Evolutionary conservation across 2,797 vertebrate genomes (phyloP), one percentile per base, ranked within the genome.

Genomic region (Poecilia velifera): DNA sequence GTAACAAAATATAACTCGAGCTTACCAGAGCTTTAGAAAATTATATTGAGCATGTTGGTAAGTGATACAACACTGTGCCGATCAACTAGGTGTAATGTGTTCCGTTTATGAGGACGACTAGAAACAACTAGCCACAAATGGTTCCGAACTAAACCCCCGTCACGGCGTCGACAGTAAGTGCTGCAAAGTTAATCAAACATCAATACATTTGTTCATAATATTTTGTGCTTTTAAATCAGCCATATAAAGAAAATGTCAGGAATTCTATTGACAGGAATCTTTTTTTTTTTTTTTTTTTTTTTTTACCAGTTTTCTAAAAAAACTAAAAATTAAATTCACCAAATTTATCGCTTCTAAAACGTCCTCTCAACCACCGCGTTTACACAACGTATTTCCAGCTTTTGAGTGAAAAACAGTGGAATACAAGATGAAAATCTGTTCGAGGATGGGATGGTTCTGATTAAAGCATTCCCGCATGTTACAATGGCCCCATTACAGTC

Each of bases 101-200:
- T 76, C 87, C 80, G 0, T 43, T 18, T 20, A 51, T 16, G 4
- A 1, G 5, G 41, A 14, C 84, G 85, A 20, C 0, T 0, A 62
- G 87, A 91, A 94, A 87, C 88, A 0, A 46, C 22, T 10, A 0
- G 0, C 4, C 45, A 77, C 0, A 73, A 71, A 49, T 47, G 4
- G 89, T 93, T 70, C 66, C 66, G 66, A 10, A 13, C 6, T 20
- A 64, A 9, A 36, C 18, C 2, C 12, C 4, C 4, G 28, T 34
- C 28, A 59, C 28, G n/a, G 59, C 59, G 6, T 6, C 14, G 31
- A 16, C 12, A 9, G 22, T 9, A 25, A 25, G 22, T 53, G 22
- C 22, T 53, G 51, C 51, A 25, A 53, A 53, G 49, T 22, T 51
- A 51, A 51, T 2, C 20, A 51, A 22, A 22, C 8, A 8, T 53